Base-by-base conservation (phyloP, 2,797 vertebrate genomes). In the Psittacula derbiana region DNA sequence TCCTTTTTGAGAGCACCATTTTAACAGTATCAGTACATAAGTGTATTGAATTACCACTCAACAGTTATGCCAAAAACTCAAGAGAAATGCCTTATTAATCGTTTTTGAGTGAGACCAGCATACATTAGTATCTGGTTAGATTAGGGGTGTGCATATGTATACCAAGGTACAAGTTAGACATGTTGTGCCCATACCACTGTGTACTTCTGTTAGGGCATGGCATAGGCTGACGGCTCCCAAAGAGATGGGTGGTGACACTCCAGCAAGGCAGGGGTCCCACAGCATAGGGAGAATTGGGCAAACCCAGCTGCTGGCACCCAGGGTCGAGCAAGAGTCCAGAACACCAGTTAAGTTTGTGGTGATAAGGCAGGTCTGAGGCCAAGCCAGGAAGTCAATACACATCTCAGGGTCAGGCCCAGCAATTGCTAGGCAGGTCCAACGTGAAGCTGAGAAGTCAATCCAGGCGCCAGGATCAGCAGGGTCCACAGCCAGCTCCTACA, bases 141-240 rank as follows among this genome's bases (percentile, higher is more conserved):
- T 3, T 3, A 40, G 23, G 3, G 6, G 4, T 4, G 2, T 15
- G 18, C 2, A 0, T 47, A 53, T 41, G 21, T 69, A 16, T 21
- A 18, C 16, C 1, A 4, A 84, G n/a, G 44, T 84, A 38, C 21
- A 36, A 40, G 24, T 19, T 46, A 41, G 52, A 86, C 23, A 5
- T 12, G 4, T 4, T 67, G 41, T 74, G 46, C 41, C 31, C 36
- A 67, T 5, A 18, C 8, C 16, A 7, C 19, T 58, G 8, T 58
- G 12, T 33, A 2, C 65, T 85, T 87, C 46, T 58, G 11, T 7
- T 14, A 38, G 40, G 46, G 36, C 40, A 53, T 36, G 41, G 23
- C 19, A 52, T 41, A 55, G 44, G n/a, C 61, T 70, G 47, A 18
- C 15, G 28, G 36, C 36, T 62, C 28, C 27, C 47, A 36, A 11